phyloP scores from a whole-genome alignment of 1,140 invertebrate species.

The Cardiocondyla obscurior region DNA sequence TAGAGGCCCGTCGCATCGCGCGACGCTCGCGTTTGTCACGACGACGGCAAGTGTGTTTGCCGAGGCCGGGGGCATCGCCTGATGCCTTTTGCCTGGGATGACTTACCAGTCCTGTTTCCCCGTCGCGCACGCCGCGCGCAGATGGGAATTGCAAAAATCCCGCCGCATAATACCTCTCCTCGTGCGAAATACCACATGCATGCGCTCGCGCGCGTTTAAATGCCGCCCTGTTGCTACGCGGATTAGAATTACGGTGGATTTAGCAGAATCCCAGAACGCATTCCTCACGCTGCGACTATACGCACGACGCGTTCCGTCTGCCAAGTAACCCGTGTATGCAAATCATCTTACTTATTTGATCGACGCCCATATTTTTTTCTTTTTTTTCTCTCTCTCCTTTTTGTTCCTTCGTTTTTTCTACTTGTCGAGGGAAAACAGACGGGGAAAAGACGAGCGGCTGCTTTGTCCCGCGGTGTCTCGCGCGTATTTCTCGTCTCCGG shows the following conservation, averaged over 20 bases:
- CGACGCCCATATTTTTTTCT: slow-evolving; percentile 7
- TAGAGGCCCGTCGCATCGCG: slow-evolving; percentile 5
- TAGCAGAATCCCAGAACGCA: slow-evolving; percentile 21
- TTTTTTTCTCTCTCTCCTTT: too few relatives aligned
- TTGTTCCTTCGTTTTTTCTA: too few relatives aligned
- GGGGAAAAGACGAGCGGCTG: not conserved
- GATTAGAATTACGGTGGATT: slow-evolving; percentile 37
- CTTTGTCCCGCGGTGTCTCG: not conserved
- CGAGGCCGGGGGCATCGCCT: slow-evolving; percentile 23
- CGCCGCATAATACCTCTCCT: not conserved
- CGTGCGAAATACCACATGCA: not conserved
- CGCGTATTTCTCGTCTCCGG: not conserved
- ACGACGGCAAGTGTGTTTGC: slow-evolving; percentile 1
- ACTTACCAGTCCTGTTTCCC: slow-evolving; percentile 27
- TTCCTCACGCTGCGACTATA: not conserved
- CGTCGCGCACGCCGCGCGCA: not conserved
- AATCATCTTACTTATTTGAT: not conserved
- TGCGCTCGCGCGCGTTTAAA: slow-evolving; percentile 4
- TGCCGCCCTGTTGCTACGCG: slow-evolving; percentile 32
- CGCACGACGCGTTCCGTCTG: not conserved
- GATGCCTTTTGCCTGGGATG: slow-evolving; percentile 18
- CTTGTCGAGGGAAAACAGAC: not conserved
- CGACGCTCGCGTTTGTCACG: slow-evolving; percentile 29
- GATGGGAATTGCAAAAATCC: slow-evolving; percentile 39
- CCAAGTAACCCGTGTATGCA: not conserved